Base-by-base conservation (phyloP, 2,888 invertebrate species). In the Celastrina argiolus region DNA sequence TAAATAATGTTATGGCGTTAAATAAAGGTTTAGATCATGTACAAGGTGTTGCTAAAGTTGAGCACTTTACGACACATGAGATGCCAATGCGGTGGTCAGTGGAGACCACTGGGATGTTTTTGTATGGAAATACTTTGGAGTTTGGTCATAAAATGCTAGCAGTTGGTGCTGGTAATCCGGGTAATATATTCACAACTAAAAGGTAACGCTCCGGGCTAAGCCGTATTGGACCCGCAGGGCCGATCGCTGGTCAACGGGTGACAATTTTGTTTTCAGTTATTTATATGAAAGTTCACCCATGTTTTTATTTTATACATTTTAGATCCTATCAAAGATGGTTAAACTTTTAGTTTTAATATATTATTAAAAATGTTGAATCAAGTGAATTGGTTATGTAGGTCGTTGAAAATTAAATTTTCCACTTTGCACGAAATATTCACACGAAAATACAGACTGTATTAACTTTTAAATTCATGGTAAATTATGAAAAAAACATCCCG, bases 101-200 rank as follows among this genome's bases (percentile, higher is more conserved):
- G 12, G 5, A 34, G 42, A 22, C 45, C 66, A 45, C 66, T 18
- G 2, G 66, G 66, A 59, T 66, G 59, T 59, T 42, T 76, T 83
- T 76, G 76, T 69, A 80, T 78, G 80, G 76, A 80, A 79, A 83
- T 81, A 78, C 81, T 82, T 80, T 78, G 69, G 77, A 82, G 82
- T 86, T 87, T 81, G 86, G 81, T 82, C 82, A 75, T 74, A 78
- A 83, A 86, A 85, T 84, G 83, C 81, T 80, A 80, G 76, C 81
- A 78, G 78, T 78, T 79, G 77, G 77, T 76, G 78, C 78, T 78
- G 68, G 78, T 88, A 86, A 88, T 86, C 84, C 82, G 72, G 73
- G 77, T 87, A 89, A 90, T 87, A 80, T 90, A 90, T 90, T 84
- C 90, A 81, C 78, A 88, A 89, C 89, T 87, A 88, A 90, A 88